Conservation (phyloP, 2,797 vertebrate genomes). For the Acanthis flammea region DNA sequence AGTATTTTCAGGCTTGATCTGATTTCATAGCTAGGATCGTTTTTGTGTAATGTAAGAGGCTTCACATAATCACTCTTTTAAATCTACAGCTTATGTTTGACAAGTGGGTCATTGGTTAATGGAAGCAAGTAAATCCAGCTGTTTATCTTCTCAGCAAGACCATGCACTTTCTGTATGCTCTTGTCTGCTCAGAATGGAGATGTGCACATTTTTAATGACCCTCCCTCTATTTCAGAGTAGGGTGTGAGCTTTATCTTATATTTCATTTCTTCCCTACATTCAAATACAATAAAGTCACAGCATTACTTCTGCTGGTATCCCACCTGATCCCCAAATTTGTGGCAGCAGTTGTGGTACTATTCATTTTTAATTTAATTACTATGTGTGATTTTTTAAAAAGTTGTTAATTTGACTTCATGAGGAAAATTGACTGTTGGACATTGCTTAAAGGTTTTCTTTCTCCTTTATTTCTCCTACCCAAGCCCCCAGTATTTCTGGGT, state of each 20-base stretch:
- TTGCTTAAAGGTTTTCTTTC: not conserved
- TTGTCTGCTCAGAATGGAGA: conserved; percentile 5
- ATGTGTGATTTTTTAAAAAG: not conserved
- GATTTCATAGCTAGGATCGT: not conserved
- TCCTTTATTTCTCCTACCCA: not conserved
- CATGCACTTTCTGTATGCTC: not conserved
- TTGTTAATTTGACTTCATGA: not conserved
- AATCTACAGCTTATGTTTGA: conserved; percentile 62
- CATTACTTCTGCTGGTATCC: not conserved
- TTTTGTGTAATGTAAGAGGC: conserved; percentile 38
- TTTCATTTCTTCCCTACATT: not conserved
- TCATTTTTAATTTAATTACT: not conserved
- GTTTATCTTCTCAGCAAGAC: conserved; percentile 43
- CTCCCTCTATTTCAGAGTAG: not conserved
- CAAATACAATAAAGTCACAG: not conserved
- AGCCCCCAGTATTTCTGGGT: not conserved
- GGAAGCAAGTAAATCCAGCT: conserved; percentile 60
- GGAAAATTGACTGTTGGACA: not conserved
- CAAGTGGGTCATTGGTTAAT: conserved; percentile 65
- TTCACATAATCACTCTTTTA: conserved; percentile 50
- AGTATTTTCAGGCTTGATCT: conserved; percentile 16
- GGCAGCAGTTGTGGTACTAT: not conserved
- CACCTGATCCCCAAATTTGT: not conserved
- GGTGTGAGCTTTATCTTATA: not conserved
- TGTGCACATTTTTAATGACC: conserved; percentile 2